phyloP scores from a whole-genome alignment of 2,797 vertebrate species.

The Phrynocephalus guinanensis region DNA sequence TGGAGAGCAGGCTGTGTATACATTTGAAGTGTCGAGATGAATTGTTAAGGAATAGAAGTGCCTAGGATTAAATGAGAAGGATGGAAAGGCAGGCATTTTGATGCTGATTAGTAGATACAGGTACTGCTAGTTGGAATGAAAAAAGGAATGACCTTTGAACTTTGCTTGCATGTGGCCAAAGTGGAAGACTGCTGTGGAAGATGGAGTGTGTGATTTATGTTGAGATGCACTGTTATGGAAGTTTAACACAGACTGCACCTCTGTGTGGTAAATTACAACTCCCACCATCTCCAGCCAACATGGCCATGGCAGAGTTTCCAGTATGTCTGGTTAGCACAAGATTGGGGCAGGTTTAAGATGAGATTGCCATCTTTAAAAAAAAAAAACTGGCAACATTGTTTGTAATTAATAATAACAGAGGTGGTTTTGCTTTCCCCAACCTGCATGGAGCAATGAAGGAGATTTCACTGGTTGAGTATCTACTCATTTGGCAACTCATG shows the following conservation, averaged over 20 bases:
- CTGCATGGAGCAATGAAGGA: neutral
- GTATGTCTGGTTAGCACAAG: neutral
- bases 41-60: neutral
- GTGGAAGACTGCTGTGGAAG: neutral
- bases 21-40: neutral
- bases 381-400: neutral
- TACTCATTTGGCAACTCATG: neutral
- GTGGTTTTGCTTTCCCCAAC: neutral
- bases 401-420: neutral
- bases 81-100: neutral
- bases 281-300: neutral
- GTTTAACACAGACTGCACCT: neutral
- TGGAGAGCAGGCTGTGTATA: neutral
- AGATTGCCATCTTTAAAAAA: neutral
- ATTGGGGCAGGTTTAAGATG: neutral
- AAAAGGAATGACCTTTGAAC: neutral
- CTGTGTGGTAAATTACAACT: neutral
- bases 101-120: neutral
- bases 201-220: neutral
- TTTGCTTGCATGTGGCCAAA: neutral
- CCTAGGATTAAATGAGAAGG: neutral
- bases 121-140: neutral
- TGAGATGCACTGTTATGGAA: no score
- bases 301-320: neutral
- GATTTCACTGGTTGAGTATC: neutral